Evolutionary conservation across 2,797 vertebrate genomes (phyloP).

Genomic region (Scarus forsteni): DNA sequence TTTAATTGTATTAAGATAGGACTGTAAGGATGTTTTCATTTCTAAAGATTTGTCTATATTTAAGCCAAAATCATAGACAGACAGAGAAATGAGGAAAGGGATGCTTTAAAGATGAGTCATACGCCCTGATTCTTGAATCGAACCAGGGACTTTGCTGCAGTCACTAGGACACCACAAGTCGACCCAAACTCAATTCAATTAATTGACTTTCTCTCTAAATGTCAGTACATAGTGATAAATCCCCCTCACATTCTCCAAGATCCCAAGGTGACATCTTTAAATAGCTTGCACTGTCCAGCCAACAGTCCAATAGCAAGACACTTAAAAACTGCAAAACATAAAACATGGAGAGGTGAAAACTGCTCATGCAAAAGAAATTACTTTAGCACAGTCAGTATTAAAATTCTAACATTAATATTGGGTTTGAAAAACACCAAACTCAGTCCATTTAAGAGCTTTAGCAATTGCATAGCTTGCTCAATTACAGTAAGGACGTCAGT

Average conservation of each 20-base stretch:
- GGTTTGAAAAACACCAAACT: background rate
- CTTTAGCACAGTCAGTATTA: background rate
- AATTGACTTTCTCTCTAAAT: background rate
- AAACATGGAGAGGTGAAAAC: background rate
- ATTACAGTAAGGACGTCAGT: too few relatives aligned
- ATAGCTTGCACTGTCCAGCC: background rate
- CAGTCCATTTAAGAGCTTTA: too few relatives aligned
- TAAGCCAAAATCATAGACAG: background rate
- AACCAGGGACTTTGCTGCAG: background rate
- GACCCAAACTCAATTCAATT: background rate
- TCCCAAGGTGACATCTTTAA: background rate
- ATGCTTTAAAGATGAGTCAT: background rate
- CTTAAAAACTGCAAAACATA: background rate
- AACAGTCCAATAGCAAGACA: background rate
- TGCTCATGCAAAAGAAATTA: background rate
- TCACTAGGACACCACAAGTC: background rate
- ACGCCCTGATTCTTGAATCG: background rate
- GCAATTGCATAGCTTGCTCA: too few relatives aligned
- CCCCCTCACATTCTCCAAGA: background rate
- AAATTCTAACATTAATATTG: background rate
- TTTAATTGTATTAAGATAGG: background rate
- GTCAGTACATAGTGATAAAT: constrained; percentile 1
- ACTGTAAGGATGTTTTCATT: background rate
- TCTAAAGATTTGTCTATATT: background rate
- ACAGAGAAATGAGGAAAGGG: background rate